These are phyloP conservation scores for Cynocephalus volans DNA, from an alignment of 2,113 vertebrate genomes.

Conservation along the genomic window DNA sequence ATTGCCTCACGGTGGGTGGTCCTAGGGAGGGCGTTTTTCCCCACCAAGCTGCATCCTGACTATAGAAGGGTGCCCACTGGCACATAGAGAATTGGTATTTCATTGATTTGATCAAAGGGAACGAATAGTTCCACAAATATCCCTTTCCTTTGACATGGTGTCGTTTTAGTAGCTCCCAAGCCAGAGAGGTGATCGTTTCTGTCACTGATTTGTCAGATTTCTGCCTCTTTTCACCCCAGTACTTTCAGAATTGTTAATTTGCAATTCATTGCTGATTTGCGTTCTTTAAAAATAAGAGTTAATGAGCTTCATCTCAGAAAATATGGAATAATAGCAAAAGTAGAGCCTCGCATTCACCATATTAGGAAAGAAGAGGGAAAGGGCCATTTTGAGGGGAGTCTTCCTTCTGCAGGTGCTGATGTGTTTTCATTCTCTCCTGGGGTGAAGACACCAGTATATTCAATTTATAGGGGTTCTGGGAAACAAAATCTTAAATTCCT, in stretches of 20 bases:
- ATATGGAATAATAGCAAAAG: not conserved
- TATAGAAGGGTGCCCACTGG: not conserved
- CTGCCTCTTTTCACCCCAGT: not conserved
- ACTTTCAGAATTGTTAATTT: conserved; percentile 3
- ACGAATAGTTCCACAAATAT: not conserved
- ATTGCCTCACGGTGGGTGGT: not conserved
- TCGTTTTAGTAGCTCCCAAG: not conserved
- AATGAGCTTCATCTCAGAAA: not conserved
- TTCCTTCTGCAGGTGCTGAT: not conserved
- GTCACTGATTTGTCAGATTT: not conserved
- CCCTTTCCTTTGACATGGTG: not conserved
- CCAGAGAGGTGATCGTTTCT: not conserved
- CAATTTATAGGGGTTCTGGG: not conserved
- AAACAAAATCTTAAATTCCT: not conserved
- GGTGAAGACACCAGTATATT: not conserved
- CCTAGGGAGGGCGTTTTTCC: not conserved
- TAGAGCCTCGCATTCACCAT: not conserved
- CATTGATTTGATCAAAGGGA: not conserved
- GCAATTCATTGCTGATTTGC: not conserved
- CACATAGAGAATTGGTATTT: not conserved
- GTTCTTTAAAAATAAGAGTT: conserved; percentile 20
- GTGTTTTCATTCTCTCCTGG: not conserved
- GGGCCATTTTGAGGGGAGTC: not conserved
- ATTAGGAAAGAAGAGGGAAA: not conserved
- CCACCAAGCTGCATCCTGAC: not conserved